Base-by-base conservation (phyloP, 2,888 invertebrate species). In the Harpalus rubripes region DNA sequence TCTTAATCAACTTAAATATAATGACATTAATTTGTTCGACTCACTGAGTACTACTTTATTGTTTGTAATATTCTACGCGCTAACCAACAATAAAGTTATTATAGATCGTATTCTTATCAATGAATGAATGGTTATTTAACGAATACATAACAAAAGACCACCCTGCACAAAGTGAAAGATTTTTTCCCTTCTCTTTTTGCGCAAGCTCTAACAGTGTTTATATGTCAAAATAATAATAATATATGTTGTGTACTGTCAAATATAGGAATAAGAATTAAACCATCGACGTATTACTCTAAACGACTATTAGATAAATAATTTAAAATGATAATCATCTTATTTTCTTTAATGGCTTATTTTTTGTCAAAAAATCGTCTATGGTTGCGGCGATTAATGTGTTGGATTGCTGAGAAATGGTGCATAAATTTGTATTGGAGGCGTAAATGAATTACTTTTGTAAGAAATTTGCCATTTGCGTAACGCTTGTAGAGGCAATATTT, bases 381-480 rank as follows among this genome's bases (percentile, higher is more conserved):
- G 18, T 44, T 44, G 44, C 15, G 72, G 72, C 72, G 72, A 74
- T 74, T 74, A 74, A 74, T 74, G 72, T 74, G 18, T 68, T 41
- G 12, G 65, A 74, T 76, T 58, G 78, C 22, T 78, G 56, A 78
- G 59, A 78, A 58, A 78, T 78, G 78, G 78, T 78, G 78, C 78
- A 76, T 76, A 76, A 76, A 76, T 56, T 76, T 76, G 56, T 52
- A 76, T 76, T 76, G 58, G 15, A n/a, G 18, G 41, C 8, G 26
- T 58, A 58, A 78, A 78, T 78, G 80, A 61, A 12, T 80, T 39
- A 56, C 39, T 41, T 61, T 80, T 80, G 44, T 52, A 80, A 80
- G 80, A 61, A 74, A 63, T 65, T 78, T 84, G 84, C 84, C 84
- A 84, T 84, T 82, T 83, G 72, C 61, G 83, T 76, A 74, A 83